Evolutionary conservation across 1,140 invertebrate genomes (phyloP).

Genomic region (Drosophila fuyamai): DNA sequence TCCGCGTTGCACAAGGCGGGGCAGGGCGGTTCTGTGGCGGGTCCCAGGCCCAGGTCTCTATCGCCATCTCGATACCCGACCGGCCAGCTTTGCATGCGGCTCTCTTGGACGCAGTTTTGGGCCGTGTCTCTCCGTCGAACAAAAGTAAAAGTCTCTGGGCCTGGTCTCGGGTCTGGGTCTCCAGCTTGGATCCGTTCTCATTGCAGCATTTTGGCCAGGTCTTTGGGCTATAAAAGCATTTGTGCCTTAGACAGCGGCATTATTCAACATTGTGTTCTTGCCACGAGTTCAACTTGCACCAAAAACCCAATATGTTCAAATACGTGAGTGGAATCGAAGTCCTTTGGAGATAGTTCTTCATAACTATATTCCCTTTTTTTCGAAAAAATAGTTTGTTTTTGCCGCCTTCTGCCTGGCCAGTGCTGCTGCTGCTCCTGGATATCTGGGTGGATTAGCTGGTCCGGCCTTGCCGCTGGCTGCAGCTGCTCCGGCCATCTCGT

Average conservation of each 20-base stretch:
- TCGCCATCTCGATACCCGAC: conserved; percentile 30
- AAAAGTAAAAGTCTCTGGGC: conserved; percentile 73
- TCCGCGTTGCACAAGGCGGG: conserved; percentile 59
- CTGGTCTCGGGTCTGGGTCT: background rate
- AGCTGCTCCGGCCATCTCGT: conserved; percentile 52
- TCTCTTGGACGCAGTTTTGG: conserved; percentile 48
- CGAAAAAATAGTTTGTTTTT: conserved; percentile 53
- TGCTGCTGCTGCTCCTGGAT: conserved; percentile 74
- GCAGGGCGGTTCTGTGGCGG: conserved; percentile 23
- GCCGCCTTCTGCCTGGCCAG: conserved; percentile 68
- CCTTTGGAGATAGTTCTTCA: background rate
- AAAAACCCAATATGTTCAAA: conserved; percentile 70
- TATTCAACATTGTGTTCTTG: conserved; percentile 77
- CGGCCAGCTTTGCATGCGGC: conserved; percentile 61
- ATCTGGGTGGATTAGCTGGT: conserved; percentile 54
- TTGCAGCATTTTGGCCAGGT: conserved; percentile 41
- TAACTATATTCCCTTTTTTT: background rate
- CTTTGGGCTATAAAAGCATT: conserved; percentile 77
- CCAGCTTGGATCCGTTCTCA: conserved; percentile 33
- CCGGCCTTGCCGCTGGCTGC: conserved; percentile 36
- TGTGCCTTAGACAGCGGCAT: conserved; percentile 51
- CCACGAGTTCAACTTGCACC: conserved; percentile 38
- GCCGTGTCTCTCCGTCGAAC: conserved; percentile 40
- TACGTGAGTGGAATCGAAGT: conserved; percentile 59
- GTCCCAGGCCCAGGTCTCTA: conserved; percentile 10